A percentile compares a stretch with the other conserved stretches of the same genome.
phyloP scores from a whole-genome alignment of 2,888 invertebrate genomes.

The Catocala fraxini region DNA sequence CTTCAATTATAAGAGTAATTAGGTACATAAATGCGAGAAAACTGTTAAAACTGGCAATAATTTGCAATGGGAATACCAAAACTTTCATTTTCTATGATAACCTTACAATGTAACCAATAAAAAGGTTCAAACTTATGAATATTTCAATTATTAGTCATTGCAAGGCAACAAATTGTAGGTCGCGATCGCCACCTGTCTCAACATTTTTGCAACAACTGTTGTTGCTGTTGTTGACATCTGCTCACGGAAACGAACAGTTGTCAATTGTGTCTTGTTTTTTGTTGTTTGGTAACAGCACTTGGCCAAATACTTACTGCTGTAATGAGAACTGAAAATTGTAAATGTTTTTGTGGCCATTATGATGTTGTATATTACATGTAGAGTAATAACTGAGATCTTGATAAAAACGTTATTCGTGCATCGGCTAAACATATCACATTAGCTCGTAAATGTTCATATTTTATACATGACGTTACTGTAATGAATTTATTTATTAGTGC shows the following conservation, averaged over 20 bases:
- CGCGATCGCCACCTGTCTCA: slow-evolving; percentile 50
- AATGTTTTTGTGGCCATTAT: slow-evolving; percentile 22
- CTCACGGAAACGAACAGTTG: slow-evolving; percentile 48
- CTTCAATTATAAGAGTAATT: no score
- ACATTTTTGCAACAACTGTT: slow-evolving; percentile 47
- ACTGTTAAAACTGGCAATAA: no score
- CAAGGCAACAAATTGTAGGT: slow-evolving; percentile 47
- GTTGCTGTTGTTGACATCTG: slow-evolving; percentile 47
- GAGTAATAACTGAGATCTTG: not conserved
- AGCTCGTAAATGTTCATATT: no score
- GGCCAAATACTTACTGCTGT: slow-evolving; percentile 38
- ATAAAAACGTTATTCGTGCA: no score
- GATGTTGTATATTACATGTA: slow-evolving; percentile 9
- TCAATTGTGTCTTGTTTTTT: slow-evolving; percentile 39
- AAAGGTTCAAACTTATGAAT: slow-evolving; percentile 21
- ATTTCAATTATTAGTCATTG: slow-evolving; percentile 41
- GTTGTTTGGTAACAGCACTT: slow-evolving; percentile 42
- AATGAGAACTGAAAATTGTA: slow-evolving; percentile 23
- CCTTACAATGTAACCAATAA: not conserved
- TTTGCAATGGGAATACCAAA: slow-evolving; percentile 10
- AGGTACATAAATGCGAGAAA: no score
- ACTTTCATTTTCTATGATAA: not conserved
- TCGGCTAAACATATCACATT: no score
- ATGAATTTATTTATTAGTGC: no score
- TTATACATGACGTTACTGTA: no score